Conservation (phyloP, 2,113 vertebrate species). For the Acanthisitta chloris region DNA sequence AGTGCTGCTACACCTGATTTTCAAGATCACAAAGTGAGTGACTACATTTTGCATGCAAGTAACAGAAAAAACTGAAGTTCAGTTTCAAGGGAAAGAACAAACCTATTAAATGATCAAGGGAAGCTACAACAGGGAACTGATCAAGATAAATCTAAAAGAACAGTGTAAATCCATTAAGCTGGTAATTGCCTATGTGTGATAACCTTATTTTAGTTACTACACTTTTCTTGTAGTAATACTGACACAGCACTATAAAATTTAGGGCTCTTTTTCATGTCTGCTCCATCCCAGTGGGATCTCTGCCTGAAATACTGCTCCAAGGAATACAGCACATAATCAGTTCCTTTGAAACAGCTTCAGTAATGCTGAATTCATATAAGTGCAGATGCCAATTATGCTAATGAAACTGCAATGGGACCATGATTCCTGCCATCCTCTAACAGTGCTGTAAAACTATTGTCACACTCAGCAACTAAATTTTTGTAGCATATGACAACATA, state of each 20-base stretch:
- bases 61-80: neutral
- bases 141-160: slow-evolving; percentile 1
- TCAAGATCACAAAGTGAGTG: neutral
- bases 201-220: slow-evolving; percentile 5
- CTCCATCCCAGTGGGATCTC: slow-evolving; percentile 38
- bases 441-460: neutral
- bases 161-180: slow-evolving; percentile 26
- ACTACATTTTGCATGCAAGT: neutral
- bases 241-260: slow-evolving; percentile 46
- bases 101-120: slow-evolving; percentile 4
- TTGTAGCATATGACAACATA: rapidly evolving
- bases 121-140: neutral
- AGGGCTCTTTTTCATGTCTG: slow-evolving; percentile 45
- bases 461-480: slow-evolving; percentile 1
- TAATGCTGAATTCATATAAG: slow-evolving; percentile 35
- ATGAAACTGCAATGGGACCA: neutral
- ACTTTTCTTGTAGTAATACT: slow-evolving; percentile 17
- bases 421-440: neutral
- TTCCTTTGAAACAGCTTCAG: slow-evolving; percentile 46
- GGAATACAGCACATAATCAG: slow-evolving; percentile 53
- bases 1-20: neutral
- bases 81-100: neutral
- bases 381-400: slow-evolving; percentile 13
- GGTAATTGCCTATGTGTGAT: neutral
- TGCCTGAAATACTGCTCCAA: slow-evolving; percentile 16